Percentiles rank a stretch among this genome's conserved stretches.
phyloP scores from a whole-genome alignment of 2,797 vertebrate species.

The Cetoscarus ocellatus region DNA sequence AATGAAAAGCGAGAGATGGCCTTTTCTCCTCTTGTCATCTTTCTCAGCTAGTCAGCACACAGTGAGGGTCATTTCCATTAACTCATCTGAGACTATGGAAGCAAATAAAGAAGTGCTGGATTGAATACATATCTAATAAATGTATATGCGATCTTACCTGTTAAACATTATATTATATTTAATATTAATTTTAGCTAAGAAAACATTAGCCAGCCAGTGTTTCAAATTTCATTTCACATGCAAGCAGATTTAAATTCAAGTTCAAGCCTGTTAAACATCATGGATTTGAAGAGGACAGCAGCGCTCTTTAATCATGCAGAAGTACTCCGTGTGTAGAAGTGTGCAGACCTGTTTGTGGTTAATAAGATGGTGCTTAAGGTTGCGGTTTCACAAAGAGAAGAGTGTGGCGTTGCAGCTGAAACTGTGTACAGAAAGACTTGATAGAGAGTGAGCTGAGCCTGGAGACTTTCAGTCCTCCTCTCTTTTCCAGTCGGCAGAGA shows the following conservation, averaged over 20 bases:
- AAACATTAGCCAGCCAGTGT: slow-evolving; percentile 54
- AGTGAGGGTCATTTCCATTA: slow-evolving; percentile 77
- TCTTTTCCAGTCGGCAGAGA: slow-evolving; percentile 55
- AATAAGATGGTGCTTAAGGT: slow-evolving; percentile 26
- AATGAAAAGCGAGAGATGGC: slow-evolving; percentile 51
- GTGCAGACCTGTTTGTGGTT: slow-evolving; percentile 16
- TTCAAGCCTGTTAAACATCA: slow-evolving; percentile 64
- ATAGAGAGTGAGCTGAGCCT: slow-evolving; percentile 54
- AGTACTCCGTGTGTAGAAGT: slow-evolving; percentile 17
- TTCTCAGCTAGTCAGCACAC: slow-evolving; percentile 65
- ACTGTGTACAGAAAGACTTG: slow-evolving; percentile 41
- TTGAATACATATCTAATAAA: slow-evolving; percentile 61
- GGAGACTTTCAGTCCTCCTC: slow-evolving; percentile 49
- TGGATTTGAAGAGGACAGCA: slow-evolving; percentile 55
- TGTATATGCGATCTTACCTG: too few relatives aligned
- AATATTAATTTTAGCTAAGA: slow-evolving; percentile 58
- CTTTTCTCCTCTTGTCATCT: slow-evolving; percentile 48
- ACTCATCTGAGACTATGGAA: slow-evolving; percentile 46
- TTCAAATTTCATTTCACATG: slow-evolving; percentile 55
- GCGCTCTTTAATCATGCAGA: slow-evolving; percentile 36
- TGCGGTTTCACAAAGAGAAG: slow-evolving; percentile 21
- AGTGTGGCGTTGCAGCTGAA: slow-evolving; percentile 54
- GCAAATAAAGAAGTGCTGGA: slow-evolving; percentile 60
- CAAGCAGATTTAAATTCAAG: slow-evolving; percentile 69
- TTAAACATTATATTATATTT: neutral